Percentiles rank a stretch among this genome's conserved stretches.
phyloP scores from a whole-genome alignment of 2,888 invertebrate genomes.

The Rhamphomyia laevipes region DNA sequence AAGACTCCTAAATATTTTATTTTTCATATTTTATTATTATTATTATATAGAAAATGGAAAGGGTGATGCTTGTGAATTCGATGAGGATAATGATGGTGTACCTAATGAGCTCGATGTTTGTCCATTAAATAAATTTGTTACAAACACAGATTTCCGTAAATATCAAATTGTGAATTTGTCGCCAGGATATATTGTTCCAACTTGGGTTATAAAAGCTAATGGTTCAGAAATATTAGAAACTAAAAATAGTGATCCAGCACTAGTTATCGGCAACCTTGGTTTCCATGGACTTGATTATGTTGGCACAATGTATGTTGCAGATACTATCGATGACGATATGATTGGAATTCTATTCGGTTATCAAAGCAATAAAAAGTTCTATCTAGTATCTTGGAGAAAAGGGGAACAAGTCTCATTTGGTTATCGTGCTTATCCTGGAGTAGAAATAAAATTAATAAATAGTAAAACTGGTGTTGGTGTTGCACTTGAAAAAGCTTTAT shows the following conservation, averaged over 20 bases:
- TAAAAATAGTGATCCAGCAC: constrained; percentile 88
- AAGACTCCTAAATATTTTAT: too few species aligned
- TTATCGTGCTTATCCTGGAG: constrained; percentile 71
- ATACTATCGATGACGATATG: constrained; percentile 88
- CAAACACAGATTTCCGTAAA: constrained; percentile 81
- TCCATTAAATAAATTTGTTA: constrained; percentile 85
- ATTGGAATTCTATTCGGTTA: constrained; percentile 89
- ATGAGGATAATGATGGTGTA: constrained; percentile 72
- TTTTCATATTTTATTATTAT: not conserved
- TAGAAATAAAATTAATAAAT: constrained; percentile 83
- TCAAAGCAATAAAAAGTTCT: constrained; percentile 84
- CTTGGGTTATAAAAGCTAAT: constrained; percentile 85
- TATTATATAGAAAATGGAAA: constrained; percentile 60
- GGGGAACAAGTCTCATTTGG: constrained; percentile 67
- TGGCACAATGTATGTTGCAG: constrained; percentile 86
- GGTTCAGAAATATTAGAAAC: constrained; percentile 88
- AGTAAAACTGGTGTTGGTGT: constrained; percentile 87
- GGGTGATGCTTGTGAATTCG: constrained; percentile 80
- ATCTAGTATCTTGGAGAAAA: constrained; percentile 97
- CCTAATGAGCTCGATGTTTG: constrained; percentile 78
- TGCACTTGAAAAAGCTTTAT: constrained; percentile 78
- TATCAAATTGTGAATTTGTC: constrained; percentile 85
- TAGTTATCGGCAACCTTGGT: constrained; percentile 78
- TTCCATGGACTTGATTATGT: constrained; percentile 88
- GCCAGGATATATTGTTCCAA: constrained; percentile 86